Evolutionary conservation across 2,888 invertebrate genomes (phyloP).

Genomic region (Callyntrura sp.): DNA sequence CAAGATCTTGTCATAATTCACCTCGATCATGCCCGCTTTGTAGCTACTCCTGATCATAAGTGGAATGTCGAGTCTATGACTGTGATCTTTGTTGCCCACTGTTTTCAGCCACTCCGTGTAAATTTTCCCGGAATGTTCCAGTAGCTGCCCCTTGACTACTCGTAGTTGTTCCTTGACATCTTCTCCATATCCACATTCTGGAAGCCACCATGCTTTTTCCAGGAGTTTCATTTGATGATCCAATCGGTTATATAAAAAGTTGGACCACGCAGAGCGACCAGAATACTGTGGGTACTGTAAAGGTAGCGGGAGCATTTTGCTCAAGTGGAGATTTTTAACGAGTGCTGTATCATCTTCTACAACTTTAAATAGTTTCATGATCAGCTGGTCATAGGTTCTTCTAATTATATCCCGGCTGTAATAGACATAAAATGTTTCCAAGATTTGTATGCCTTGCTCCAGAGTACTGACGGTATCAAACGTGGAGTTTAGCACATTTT

Average conservation of each 20-base stretch:
- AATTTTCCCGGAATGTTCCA: conserved; percentile 86
- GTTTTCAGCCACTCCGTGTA: conserved; percentile 86
- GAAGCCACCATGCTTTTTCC: conserved; percentile 90
- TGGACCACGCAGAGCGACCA: conserved; percentile 80
- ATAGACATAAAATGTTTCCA: conserved; percentile 92
- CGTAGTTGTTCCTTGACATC: conserved; percentile 88
- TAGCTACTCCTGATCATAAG: conserved; percentile 90
- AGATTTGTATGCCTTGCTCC: conserved; percentile 92
- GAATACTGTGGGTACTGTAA: conserved; percentile 77
- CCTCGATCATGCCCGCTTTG: conserved; percentile 62
- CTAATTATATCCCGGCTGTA: conserved; percentile 89
- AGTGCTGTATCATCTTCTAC: conserved; percentile 90
- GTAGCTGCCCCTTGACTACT: conserved; percentile 85
- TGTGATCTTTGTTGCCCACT: conserved; percentile 84
- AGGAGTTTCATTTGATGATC: conserved; percentile 85
- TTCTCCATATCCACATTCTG: conserved; percentile 90
- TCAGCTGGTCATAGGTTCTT: conserved; percentile 87
- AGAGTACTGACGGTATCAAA: conserved; percentile 93
- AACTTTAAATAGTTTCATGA: conserved; percentile 88
- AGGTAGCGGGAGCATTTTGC: conserved; percentile 79
- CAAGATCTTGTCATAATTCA: conserved; percentile 86
- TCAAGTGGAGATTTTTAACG: conserved; percentile 85
- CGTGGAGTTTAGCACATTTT: conserved; percentile 92
- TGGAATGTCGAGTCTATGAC: conserved; percentile 88
- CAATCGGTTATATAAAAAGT: conserved; percentile 80